phyloP scores from a whole-genome alignment of 2,888 invertebrate genomes.

The Nemurella pictetii region DNA sequence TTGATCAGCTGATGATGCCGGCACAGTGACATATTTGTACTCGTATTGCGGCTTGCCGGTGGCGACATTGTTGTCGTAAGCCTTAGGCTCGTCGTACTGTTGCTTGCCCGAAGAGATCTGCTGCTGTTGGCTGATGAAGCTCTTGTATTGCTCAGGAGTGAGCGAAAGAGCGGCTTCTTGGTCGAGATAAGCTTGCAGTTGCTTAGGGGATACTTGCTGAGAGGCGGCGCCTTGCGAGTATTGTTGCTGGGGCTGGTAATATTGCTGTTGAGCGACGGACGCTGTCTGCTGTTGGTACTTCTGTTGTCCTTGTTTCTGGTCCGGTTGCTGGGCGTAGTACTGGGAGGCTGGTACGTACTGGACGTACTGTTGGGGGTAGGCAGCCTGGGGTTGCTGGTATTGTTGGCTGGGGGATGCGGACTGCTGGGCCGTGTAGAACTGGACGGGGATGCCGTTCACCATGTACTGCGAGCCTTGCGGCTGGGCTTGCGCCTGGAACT shows the following conservation, averaged over 20 bases:
- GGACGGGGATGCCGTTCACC: constrained; percentile 8
- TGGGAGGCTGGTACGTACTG: constrained; percentile 22
- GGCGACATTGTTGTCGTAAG: not conserved
- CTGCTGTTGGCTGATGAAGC: constrained; percentile 22
- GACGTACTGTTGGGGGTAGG: constrained; percentile 12
- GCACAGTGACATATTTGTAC: not conserved
- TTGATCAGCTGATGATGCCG: not conserved
- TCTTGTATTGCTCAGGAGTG: constrained; percentile 22
- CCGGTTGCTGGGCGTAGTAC: constrained; percentile 18
- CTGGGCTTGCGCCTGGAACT: constrained; percentile 21
- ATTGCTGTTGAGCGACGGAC: not conserved
- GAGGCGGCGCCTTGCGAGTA: not conserved
- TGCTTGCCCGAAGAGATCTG: constrained; percentile 2
- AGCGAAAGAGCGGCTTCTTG: constrained; percentile 6
- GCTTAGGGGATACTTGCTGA: constrained; percentile 8
- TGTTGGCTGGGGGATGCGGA: constrained; percentile 7
- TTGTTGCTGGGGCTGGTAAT: not conserved
- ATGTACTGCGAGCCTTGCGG: constrained; percentile 10
- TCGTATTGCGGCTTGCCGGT: constrained; percentile 10
- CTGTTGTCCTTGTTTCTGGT: not conserved
- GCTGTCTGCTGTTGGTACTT: constrained; percentile 23
- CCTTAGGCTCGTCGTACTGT: not conserved
- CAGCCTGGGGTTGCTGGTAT: constrained; percentile 14
- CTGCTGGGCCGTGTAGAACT: not conserved
- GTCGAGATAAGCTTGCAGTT: constrained; percentile 19